These are phyloP conservation scores for Lateolabrax maculatus DNA, from an alignment of 2,797 vertebrate species.

Conservation along the genomic window DNA sequence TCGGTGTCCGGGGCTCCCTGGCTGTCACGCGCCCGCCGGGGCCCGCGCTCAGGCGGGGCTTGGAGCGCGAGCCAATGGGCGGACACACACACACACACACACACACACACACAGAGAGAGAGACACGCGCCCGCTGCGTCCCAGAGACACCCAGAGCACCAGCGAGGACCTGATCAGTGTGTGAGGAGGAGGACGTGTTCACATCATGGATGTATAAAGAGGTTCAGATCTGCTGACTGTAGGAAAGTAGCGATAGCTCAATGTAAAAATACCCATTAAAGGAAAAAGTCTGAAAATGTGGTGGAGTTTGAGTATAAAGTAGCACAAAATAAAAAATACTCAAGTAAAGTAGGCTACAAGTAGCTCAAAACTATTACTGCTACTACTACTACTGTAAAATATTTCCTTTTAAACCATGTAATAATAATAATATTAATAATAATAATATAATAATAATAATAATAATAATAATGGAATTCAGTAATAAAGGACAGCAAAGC, in stretches of 20 bases:
- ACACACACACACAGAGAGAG: no score
- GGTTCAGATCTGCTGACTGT: background rate
- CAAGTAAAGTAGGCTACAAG: background rate
- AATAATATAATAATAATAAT: background rate
- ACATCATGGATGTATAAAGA: no score
- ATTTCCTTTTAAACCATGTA: background rate
- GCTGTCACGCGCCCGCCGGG: constrained; percentile 70
- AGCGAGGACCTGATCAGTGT: no score
- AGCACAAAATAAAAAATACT: background rate
- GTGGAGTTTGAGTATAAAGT: background rate
- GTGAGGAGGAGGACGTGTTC: no score
- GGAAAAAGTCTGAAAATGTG: background rate
- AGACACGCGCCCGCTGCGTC: no score
- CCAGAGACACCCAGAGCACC: no score
- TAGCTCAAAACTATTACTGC: no score
- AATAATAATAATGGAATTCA: background rate
- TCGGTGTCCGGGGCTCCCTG: constrained; percentile 38
- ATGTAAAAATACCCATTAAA: background rate
- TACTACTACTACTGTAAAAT: no score
- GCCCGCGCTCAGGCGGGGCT: constrained; percentile 64
- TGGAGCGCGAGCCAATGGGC: constrained; percentile 59
- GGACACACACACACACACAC: no score
- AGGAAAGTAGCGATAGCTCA: background rate
- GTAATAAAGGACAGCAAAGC: background rate
- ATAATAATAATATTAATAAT: background rate